Base-by-base conservation (phyloP, 92 coral and sea anemone species). In the Umimayanthus kanabou region DNA sequence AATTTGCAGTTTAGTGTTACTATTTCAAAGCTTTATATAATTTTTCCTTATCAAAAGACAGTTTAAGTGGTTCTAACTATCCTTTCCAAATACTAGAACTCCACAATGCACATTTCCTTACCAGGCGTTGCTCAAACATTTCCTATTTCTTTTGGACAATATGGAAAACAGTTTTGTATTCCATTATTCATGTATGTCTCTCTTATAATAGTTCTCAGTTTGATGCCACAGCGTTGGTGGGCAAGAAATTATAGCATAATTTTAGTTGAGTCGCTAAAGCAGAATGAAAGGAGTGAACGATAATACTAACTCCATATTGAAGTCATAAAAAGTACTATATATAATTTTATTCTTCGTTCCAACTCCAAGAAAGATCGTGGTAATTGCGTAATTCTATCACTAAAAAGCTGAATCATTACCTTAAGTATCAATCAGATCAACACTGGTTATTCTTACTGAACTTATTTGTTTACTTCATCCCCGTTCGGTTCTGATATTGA, bases 121-220 rank as follows among this genome's bases (percentile, higher is more conserved):
- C 4, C 25, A 43, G 50, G 55, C 55, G 6, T 76, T 39, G 43
- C 55, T 9, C n/a, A 39, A 45, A 16, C 26, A 0, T 76, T 40
- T 42, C 25, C 37, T 39, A 26, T 76, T 76, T 76, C 37, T 61
- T 14, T 11, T 4, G 45, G 37, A 25, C 25, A 77, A 77, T 77
- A 28, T 77, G 80, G 29, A 42, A 77, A 77, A 77, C 80, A 77
- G 47, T 77, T 77, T 77, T 26, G 50, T 40, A 77, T 40, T 50
- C 22, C 80, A 50, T n/a, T 45, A 61, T 18, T 61, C n/a, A 6
- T 16, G 15, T 61, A 61, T 9, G 26, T 61, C 69, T 61, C 25
- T 61, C 20, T 61, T 30, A 10, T 30, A 73, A 29, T 39, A 73
- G 77, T 37, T 39, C 5, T 33, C 23, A 73, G 77, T 18, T 73